phyloP scores from a whole-genome alignment of 2,888 invertebrate species.

The Zhuqinia jingwanae region DNA sequence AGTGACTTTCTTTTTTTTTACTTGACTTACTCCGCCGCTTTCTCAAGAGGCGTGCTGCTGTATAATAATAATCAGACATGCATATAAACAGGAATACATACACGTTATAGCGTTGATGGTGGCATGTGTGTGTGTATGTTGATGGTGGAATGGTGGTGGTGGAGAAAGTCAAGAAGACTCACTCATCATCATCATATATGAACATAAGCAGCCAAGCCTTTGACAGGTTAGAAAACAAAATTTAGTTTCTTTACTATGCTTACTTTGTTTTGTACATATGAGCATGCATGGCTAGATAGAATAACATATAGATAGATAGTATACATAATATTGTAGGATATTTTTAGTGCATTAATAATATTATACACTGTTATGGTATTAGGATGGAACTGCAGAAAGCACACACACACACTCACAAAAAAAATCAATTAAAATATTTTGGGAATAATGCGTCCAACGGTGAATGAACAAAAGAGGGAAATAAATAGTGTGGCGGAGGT shows the following conservation, averaged over 20 bases:
- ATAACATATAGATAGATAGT: not conserved
- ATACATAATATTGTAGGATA: not conserved
- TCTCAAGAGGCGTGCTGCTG: not conserved
- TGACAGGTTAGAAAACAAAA: conserved; percentile 36
- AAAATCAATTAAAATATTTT: conserved; percentile 46
- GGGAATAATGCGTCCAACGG: not conserved
- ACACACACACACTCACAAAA: no score
- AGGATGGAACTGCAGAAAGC: not conserved
- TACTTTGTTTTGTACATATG: not conserved
- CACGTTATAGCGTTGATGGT: no score
- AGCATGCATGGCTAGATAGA: not conserved
- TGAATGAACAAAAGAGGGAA: conserved; percentile 22
- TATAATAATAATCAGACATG: not conserved
- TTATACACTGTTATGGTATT: no score
- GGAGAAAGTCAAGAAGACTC: conserved; percentile 22
- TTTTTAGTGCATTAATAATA: no score
- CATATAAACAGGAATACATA: no score
- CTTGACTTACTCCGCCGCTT: conserved; percentile 15
- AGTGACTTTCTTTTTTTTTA: conserved; percentile 21
- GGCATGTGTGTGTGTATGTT: not conserved
- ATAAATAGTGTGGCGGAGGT: conserved; percentile 1
- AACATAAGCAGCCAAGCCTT: not conserved
- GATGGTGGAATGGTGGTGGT: not conserved
- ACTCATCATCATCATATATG: conserved; percentile 1
- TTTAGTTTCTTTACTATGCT: conserved; percentile 10